A percentile compares a stretch with the other conserved stretches of the same genome.
Conservation (phyloP, 2,113 vertebrate genomes). For the Dasyprocta punctata region DNA sequence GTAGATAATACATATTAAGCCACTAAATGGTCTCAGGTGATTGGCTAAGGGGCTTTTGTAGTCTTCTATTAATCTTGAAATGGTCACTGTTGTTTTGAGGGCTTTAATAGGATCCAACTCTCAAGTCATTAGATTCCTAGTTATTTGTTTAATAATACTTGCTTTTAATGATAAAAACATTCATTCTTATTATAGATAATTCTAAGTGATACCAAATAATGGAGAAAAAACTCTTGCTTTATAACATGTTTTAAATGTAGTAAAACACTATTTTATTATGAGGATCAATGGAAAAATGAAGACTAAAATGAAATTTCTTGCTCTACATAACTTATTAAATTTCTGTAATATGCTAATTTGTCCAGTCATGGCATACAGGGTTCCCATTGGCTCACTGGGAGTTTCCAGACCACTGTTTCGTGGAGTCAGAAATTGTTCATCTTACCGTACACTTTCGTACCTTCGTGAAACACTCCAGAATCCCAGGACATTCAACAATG, state of each 20-base stretch:
- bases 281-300: not conserved
- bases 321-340: conserved; percentile 51
- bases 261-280: conserved; percentile 46
- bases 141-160: conserved; percentile 75
- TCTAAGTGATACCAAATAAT: not conserved
- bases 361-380: not conserved
- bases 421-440: conserved; percentile 47
- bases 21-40: conserved; percentile 49
- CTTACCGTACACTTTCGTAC: conserved; percentile 81
- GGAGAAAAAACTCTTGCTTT: not conserved
- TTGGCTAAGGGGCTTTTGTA: conserved; percentile 52
- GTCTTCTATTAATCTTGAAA: conserved; percentile 70
- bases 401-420: conserved; percentile 55
- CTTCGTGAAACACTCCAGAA: conserved; percentile 93
- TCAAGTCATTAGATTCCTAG: conserved; percentile 66
- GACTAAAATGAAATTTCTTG: conserved; percentile 57
- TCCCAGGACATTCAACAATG: conserved; percentile 90
- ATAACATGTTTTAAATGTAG: conserved; percentile 8
- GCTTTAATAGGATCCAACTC: conserved; percentile 47
- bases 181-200: conserved; percentile 51
- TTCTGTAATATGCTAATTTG: conserved; percentile 53
- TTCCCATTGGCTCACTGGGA: not conserved
- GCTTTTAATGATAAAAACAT: conserved; percentile 59
- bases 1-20: not conserved
- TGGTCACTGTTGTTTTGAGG: conserved; percentile 57